Conservation (phyloP, 1,140 invertebrate genomes). For the Melanaphis sacchari region DNA sequence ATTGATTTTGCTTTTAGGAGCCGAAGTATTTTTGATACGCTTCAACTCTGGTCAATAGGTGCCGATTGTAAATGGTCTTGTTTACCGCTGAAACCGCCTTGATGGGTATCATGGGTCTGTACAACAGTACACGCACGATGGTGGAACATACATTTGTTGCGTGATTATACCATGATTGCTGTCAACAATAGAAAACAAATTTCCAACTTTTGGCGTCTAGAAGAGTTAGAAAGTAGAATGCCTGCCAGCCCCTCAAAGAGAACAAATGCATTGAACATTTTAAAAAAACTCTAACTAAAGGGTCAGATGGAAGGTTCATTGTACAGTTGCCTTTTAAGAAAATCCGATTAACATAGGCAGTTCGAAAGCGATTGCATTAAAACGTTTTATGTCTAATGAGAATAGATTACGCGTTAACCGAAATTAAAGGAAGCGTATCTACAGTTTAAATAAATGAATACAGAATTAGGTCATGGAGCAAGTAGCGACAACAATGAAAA, state of each 20-base stretch:
- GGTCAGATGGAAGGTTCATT: neutral
- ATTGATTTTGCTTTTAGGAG: neutral
- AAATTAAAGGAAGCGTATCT: neutral
- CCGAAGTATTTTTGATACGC: neutral
- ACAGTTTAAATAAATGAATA: conserved; percentile 27
- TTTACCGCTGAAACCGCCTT: neutral
- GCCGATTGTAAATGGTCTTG: neutral
- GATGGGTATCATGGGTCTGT: neutral
- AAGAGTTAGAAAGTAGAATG: neutral
- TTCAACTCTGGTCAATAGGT: neutral
- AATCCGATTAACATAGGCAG: neutral
- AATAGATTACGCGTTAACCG: neutral
- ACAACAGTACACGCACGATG: neutral
- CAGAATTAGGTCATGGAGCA: neutral
- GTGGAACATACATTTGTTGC: neutral
- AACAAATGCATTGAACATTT: neutral
- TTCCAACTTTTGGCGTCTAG: neutral
- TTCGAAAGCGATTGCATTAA: neutral
- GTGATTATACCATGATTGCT: neutral
- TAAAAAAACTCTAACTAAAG: neutral
- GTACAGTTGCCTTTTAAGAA: neutral
- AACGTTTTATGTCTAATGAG: neutral
- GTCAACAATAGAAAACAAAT: neutral
- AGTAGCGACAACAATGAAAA: neutral
- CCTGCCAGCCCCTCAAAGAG: neutral